Base-by-base conservation (phyloP, 35 echinoderm and acorn worm species). In the Apostichopus parvimensis region DNA sequence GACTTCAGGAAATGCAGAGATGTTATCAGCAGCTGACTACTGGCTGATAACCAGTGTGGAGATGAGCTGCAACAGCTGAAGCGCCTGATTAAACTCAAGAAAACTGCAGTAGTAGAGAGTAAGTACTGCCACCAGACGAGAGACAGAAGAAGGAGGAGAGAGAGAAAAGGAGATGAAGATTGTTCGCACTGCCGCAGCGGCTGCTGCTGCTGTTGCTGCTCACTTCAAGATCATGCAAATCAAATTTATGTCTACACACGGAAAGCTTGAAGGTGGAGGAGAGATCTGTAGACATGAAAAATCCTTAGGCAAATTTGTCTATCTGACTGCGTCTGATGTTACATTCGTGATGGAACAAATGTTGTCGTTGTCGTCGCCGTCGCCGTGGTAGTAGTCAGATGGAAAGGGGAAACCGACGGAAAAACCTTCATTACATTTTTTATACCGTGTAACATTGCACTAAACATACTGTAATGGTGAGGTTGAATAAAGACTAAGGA, bases 11-110 rank as follows among this genome's bases (percentile, higher is more conserved):
- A 84, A 84, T 55, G 1, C 54, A 22, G 71, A 59, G 53, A 84
- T 84, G 54, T 58, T 84, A 84, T 84, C 81, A 58, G n/a, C 81
- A 58, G 81, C 81, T 58, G 81, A 25, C 34, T 55, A 25, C 34
- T 55, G 79, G 55, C 2, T 82, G 79, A 82, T 82, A 82, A 54
- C 34, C 79, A 84, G 54, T 5, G 81, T 23, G 81, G n/a, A 59
- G 81, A 24, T 20, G 81, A 84, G 57, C 13, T 23, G 54, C 54
- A 84, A 84, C 81, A 84, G 81, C 81, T 84, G 81, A 84, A 58
- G 23, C 14, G 57, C 10, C 81, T 59, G 57, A 59, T 84, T 84
- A 58, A 82, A 6, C 34, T 4, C 34, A 45, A 45, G 34, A 45
- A 45, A 45, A 45, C 34, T 45, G 34, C 54, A 56, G 54, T 21